These are phyloP conservation scores for Erebia epiphron DNA, from an alignment of 2,888 invertebrate genomes.

Conservation along the genomic window DNA sequence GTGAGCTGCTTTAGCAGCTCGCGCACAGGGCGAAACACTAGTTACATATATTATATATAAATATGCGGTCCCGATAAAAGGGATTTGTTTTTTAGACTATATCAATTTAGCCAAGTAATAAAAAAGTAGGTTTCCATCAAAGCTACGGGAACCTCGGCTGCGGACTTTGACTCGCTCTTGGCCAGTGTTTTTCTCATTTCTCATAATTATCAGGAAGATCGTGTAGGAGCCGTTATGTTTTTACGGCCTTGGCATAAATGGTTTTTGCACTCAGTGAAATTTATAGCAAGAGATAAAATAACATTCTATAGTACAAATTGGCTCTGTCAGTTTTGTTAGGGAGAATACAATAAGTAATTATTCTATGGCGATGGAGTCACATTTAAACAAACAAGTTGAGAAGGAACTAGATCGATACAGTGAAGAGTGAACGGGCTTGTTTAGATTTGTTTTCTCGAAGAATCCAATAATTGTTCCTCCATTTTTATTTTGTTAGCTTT, in stretches of 20 bases:
- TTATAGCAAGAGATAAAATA: background rate
- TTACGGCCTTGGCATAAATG: background rate
- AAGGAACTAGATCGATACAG: background rate
- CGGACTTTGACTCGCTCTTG: too few species aligned
- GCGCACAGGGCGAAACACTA: too few species aligned
- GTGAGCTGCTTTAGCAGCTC: too few species aligned
- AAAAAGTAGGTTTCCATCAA: too few species aligned
- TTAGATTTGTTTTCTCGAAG: background rate
- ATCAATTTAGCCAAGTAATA: too few species aligned
- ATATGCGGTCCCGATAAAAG: too few species aligned
- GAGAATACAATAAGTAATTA: background rate
- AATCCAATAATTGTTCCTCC: background rate
- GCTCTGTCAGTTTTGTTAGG: background rate
- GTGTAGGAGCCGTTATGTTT: slow-evolving; percentile 1
- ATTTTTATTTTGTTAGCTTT: background rate
- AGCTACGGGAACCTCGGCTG: too few species aligned
- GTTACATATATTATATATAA: too few species aligned
- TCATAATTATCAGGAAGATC: slow-evolving; percentile 4
- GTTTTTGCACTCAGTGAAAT: background rate
- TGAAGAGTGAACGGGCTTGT: background rate
- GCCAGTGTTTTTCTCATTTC: background rate
- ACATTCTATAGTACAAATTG: background rate
- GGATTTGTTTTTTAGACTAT: too few species aligned
- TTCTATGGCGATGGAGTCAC: background rate
- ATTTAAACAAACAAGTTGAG: background rate